Conservation (phyloP, 92 coral and sea anemone genomes). For the Porites rus region DNA sequence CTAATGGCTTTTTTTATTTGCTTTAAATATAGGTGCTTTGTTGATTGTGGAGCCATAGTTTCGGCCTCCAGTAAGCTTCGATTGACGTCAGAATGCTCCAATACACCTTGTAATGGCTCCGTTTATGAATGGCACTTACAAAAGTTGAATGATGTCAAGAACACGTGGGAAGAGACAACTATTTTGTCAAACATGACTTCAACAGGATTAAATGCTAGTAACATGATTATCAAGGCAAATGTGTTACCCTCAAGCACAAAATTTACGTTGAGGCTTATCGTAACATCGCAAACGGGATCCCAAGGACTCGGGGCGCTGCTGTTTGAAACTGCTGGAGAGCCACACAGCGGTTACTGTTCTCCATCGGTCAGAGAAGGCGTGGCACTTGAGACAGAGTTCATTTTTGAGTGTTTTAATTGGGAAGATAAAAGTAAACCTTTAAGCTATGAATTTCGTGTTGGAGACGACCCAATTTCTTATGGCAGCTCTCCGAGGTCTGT, state of each 20-base stretch:
- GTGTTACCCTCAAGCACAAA: background rate
- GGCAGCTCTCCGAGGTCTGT: conserved; percentile 20
- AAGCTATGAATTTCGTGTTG: background rate
- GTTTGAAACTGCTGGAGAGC: conserved; percentile 14
- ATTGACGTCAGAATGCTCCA: conserved; percentile 17
- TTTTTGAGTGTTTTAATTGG: conserved; percentile 14
- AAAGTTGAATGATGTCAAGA: background rate
- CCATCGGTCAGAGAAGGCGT: conserved; percentile 1
- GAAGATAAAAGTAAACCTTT: conserved; percentile 9
- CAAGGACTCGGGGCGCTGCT: background rate
- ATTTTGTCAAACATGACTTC: conserved; percentile 7
- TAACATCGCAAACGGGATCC: background rate
- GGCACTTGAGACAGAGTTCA: background rate
- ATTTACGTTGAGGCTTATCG: background rate
- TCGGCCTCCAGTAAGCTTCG: conserved; percentile 7
- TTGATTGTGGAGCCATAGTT: conserved; percentile 13
- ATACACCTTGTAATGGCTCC: conserved; percentile 7
- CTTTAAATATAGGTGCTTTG: background rate
- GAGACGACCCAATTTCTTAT: background rate
- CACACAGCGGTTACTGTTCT: conserved; percentile 6
- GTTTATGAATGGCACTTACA: conserved; percentile 9
- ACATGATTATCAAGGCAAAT: conserved; percentile 8
- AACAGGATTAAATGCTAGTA: background rate
- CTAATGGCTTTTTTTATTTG: background rate
- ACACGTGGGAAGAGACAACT: background rate